Percentiles rank a stretch among this genome's conserved stretches.
Evolutionary conservation across 2,113 vertebrate species (phyloP).

Genomic region (Podarcis cretensis): DNA sequence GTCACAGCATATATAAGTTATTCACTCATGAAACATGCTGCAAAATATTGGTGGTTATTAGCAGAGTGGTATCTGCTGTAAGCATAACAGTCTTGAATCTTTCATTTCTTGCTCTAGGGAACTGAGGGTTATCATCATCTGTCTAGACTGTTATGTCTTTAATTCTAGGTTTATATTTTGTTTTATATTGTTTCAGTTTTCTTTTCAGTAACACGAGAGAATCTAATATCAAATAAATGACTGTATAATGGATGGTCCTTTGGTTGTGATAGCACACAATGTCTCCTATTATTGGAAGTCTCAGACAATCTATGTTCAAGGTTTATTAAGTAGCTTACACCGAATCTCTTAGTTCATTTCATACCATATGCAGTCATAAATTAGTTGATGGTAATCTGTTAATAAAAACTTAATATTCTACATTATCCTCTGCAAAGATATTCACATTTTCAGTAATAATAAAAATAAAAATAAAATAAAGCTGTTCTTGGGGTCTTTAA

Average conservation of each 20-base stretch:
- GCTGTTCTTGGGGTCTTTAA: constrained; percentile 32
- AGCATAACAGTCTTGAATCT: constrained; percentile 5
- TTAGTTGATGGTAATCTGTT: constrained; percentile 61
- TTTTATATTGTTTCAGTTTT: constrained; percentile 58
- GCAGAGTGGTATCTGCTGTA: background rate
- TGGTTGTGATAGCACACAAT: constrained; percentile 44
- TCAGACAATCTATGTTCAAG: constrained; percentile 15
- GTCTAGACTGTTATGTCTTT: constrained; percentile 50
- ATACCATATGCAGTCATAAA: constrained; percentile 50
- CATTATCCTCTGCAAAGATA: constrained; percentile 35
- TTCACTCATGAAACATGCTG: constrained; percentile 24
- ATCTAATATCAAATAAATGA: constrained; percentile 57
- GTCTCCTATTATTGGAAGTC: constrained; percentile 54
- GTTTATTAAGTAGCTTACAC: constrained; percentile 58
- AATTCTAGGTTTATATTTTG: constrained; percentile 42
- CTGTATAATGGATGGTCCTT: constrained; percentile 35
- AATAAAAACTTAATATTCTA: constrained; percentile 62
- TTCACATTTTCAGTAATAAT: constrained; percentile 4
- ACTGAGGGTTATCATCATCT: constrained; percentile 49
- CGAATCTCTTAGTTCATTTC: constrained; percentile 50
- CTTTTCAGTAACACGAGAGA: constrained; percentile 54
- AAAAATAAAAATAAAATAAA: background rate
- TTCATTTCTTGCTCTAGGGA: constrained; percentile 34
- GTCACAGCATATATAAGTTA: background rate
- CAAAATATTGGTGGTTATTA: constrained; percentile 33